These are phyloP conservation scores for Rhinogobius similis DNA, from an alignment of 2,113 vertebrate species.

Conservation along the genomic window DNA sequence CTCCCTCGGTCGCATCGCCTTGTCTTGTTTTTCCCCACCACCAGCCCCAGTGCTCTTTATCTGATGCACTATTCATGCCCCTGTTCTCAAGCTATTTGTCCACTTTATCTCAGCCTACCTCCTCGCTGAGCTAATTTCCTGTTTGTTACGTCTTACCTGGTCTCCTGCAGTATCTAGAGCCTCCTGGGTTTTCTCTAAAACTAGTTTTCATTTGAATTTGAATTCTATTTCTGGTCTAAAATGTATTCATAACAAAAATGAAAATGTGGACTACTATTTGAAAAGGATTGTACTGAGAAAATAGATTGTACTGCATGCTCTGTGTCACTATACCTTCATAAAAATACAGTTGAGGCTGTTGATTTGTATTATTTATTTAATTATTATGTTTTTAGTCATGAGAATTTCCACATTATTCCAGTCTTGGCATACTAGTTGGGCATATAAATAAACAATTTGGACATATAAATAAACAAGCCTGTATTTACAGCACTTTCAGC, in stretches of 20 bases:
- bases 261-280: not conserved
- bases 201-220: conserved; percentile 2
- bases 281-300: not conserved
- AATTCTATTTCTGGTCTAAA: not conserved
- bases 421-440: not conserved
- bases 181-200: not conserved
- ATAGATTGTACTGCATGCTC: not conserved
- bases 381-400: not conserved
- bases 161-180: not conserved
- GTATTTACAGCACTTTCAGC: not conserved
- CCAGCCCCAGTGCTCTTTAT: not conserved
- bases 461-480: not conserved
- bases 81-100: not conserved
- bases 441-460: not conserved
- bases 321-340: not conserved
- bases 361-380: not conserved
- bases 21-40: not conserved
- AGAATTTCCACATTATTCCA: not conserved
- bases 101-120: not conserved
- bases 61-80: not conserved
- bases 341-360: not conserved
- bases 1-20: conserved; percentile 2
- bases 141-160: not conserved
- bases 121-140: not conserved
- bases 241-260: conserved; percentile 10